These are phyloP conservation scores for Strigamia transsilvanica DNA, from an alignment of 2,888 invertebrate species.

Conservation along the genomic window DNA sequence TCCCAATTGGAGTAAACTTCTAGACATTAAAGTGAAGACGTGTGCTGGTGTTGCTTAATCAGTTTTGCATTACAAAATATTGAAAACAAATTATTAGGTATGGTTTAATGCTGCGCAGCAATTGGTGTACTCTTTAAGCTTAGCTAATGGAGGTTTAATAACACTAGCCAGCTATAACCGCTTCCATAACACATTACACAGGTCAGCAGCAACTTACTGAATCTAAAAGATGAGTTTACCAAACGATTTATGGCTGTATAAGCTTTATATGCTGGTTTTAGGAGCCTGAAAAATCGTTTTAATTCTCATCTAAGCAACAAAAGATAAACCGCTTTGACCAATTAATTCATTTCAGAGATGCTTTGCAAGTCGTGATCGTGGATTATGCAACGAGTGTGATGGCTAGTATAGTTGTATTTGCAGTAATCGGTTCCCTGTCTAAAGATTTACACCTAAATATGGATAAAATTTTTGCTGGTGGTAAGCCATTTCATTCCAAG, in stretches of 20 bases:
- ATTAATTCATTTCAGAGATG: constrained; percentile 57
- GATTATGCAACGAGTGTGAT: constrained; percentile 65
- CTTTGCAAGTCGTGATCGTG: constrained; percentile 61
- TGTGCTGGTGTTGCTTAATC: neutral
- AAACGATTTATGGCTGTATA: too few relatives aligned
- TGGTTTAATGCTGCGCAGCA: constrained; percentile 87
- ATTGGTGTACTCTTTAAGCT: constrained; percentile 83
- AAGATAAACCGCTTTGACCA: too few relatives aligned
- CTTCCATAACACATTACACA: constrained; percentile 69
- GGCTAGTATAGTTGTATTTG: constrained; percentile 65
- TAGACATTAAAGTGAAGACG: constrained; percentile 58
- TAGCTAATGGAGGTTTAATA: constrained; percentile 80
- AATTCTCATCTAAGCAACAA: too few relatives aligned
- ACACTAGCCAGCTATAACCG: constrained; percentile 74
- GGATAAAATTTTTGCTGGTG: constrained; percentile 59
- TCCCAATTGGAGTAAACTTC: constrained; percentile 61
- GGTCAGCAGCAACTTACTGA: neutral
- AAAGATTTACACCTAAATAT: constrained; percentile 62
- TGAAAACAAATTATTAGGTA: constrained; percentile 65
- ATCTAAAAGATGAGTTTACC: neutral
- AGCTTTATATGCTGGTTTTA: too few relatives aligned
- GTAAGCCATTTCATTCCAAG: constrained; percentile 51
- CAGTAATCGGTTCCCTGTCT: constrained; percentile 66
- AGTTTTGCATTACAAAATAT: neutral
- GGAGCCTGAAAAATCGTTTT: too few relatives aligned